phyloP scores from a whole-genome alignment of 2,888 invertebrate genomes.

The Lordiphosa andalusiaca region DNA sequence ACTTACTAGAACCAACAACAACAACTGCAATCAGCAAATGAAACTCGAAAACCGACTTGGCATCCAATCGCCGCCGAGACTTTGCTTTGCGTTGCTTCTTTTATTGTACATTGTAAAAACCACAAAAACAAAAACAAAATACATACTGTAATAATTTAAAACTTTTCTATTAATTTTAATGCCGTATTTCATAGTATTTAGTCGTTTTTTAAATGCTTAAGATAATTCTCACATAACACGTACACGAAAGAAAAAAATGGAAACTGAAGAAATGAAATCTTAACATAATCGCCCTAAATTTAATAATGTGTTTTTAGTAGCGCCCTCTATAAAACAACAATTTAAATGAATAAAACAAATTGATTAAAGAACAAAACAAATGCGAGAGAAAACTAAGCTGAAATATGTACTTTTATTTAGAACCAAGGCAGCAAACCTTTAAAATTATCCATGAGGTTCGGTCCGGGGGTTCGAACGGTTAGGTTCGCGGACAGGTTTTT shows the following conservation, averaged over 20 bases:
- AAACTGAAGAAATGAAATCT: constrained; percentile 42
- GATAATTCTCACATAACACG: constrained; percentile 64
- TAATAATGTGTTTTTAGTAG: constrained; percentile 58
- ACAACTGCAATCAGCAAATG: constrained; percentile 15
- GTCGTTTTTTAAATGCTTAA: constrained; percentile 73
- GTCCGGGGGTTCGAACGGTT: too few species aligned
- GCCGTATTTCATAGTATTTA: constrained; percentile 54
- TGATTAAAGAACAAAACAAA: constrained; percentile 45
- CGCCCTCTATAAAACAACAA: constrained; percentile 36
- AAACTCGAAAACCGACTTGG: constrained; percentile 9
- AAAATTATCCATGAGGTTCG: too few species aligned
- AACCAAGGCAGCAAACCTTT: too few species aligned
- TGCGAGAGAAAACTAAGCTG: constrained; percentile 35
- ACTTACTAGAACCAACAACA: constrained; percentile 50
- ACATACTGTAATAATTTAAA: constrained; percentile 45
- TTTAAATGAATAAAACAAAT: constrained; percentile 25
- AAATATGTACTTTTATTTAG: constrained; percentile 19
- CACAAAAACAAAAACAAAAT: constrained; percentile 22
- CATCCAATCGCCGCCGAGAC: constrained; percentile 9
- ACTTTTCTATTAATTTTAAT: constrained; percentile 45
- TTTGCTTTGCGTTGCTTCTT: constrained; percentile 38
- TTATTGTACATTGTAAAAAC: constrained; percentile 50
- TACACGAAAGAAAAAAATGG: constrained; percentile 34
- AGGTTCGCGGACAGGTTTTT: too few species aligned
- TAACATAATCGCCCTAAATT: constrained; percentile 56